A percentile compares a stretch with the other conserved stretches of the same genome.
Conservation (phyloP, 2,888 invertebrate genomes). For the Apomyelois bistriatella region DNA sequence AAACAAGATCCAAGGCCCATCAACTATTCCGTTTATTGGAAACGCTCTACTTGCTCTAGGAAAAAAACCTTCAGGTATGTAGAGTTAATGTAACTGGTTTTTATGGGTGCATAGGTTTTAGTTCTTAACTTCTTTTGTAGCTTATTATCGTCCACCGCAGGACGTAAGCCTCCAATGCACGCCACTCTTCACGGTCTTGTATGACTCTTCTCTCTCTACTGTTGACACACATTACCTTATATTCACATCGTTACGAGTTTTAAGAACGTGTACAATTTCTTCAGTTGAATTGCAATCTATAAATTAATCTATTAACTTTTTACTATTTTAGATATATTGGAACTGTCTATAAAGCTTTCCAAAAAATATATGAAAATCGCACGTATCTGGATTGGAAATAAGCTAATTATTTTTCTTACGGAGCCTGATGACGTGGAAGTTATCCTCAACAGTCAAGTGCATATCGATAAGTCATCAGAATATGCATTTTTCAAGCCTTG, state of each 20-base stretch:
- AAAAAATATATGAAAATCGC: slow-evolving; percentile 76
- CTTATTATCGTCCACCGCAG: no score
- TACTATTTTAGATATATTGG: slow-evolving; percentile 77
- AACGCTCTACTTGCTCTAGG: slow-evolving; percentile 84
- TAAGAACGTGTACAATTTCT: no score
- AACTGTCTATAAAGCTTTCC: slow-evolving; percentile 62
- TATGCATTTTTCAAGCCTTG: slow-evolving; percentile 88
- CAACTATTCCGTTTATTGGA: slow-evolving; percentile 83
- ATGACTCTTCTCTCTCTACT: no score
- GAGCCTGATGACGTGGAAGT: slow-evolving; percentile 87
- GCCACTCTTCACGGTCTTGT: no score
- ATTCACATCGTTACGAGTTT: no score
- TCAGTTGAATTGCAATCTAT: no score
- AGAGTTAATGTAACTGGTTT: background rate
- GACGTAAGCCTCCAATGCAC: no score
- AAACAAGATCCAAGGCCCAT: slow-evolving; percentile 85
- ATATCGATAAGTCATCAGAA: slow-evolving; percentile 87
- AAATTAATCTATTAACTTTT: no score
- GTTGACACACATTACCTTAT: no score
- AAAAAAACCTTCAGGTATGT: slow-evolving; percentile 81
- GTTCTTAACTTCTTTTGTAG: no score
- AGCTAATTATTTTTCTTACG: slow-evolving; percentile 82
- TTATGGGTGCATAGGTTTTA: no score
- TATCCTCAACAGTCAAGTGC: slow-evolving; percentile 85
- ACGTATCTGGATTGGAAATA: slow-evolving; percentile 84